Evolutionary conservation across 2,797 vertebrate species (phyloP).

Genomic region (Pseudopleuronectes americanus): DNA sequence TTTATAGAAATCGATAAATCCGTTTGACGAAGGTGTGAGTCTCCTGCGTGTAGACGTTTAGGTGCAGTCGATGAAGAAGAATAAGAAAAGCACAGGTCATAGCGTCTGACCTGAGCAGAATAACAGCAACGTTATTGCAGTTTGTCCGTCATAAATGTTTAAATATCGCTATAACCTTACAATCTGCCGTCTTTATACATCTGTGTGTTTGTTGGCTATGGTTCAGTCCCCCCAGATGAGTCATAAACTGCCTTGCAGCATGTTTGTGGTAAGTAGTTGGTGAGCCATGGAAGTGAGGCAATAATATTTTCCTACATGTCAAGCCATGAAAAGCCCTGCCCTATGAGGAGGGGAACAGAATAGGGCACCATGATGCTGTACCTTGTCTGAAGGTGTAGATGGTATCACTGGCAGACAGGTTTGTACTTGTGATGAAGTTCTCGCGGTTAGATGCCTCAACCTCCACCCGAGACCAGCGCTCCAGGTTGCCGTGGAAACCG

Average conservation of each 20-base stretch:
- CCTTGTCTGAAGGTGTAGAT: constrained; percentile 96
- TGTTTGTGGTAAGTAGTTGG: constrained; percentile 21
- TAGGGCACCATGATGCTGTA: constrained; percentile 51
- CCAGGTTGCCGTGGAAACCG: constrained; percentile 92
- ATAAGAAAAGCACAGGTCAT: no score
- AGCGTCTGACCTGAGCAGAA: neutral
- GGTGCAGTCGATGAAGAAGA: neutral
- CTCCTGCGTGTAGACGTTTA: neutral
- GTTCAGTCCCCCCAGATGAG: constrained; percentile 30
- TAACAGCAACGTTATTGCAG: constrained; percentile 30
- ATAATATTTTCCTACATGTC: neutral
- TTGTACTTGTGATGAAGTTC: constrained; percentile 93
- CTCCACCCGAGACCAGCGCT: constrained; percentile 92
- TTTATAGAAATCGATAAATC: constrained; percentile 49
- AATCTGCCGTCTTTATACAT: constrained; percentile 18
- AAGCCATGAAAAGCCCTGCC: neutral
- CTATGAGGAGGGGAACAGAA: neutral
- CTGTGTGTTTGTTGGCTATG: neutral
- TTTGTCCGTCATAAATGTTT: constrained; percentile 67
- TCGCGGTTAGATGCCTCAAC: constrained; percentile 91
- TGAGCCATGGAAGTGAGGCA: neutral
- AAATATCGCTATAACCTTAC: constrained; percentile 51
- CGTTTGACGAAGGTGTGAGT: constrained; percentile 36
- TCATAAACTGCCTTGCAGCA: constrained; percentile 35
- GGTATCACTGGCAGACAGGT: constrained; percentile 93